Evolutionary conservation across 1,140 invertebrate genomes (phyloP).

Genomic region (Helicorthomorpha holstii): DNA sequence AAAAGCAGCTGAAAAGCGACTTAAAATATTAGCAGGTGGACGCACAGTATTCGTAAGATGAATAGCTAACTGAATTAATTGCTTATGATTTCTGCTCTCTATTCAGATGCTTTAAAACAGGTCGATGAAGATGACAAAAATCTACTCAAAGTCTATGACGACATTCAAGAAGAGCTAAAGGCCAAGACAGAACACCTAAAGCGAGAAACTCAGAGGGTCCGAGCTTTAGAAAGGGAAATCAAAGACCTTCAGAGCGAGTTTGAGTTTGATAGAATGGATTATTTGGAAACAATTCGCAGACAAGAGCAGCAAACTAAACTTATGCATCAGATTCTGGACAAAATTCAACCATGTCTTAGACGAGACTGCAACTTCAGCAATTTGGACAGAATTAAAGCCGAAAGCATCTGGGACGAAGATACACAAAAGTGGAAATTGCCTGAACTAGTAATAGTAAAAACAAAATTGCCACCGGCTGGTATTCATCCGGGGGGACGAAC

Average conservation of each 20-base stretch:
- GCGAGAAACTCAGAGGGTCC: slow-evolving; percentile 45
- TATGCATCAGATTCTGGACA: slow-evolving; percentile 47
- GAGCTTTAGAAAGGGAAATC: slow-evolving; percentile 50
- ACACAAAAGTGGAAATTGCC: slow-evolving; percentile 52
- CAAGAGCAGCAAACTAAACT: slow-evolving; percentile 55
- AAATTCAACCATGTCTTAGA: slow-evolving; percentile 48
- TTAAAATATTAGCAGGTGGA: slow-evolving; percentile 1
- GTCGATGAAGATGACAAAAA: slow-evolving; percentile 51
- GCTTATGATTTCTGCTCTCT: slow-evolving; percentile 10
- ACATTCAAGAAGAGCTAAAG: slow-evolving; percentile 56
- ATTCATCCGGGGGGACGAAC: slow-evolving; percentile 11
- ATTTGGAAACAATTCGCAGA: slow-evolving; percentile 62
- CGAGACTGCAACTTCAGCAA: slow-evolving; percentile 58
- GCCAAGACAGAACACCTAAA: slow-evolving; percentile 50
- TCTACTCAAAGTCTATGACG: slow-evolving; percentile 47
- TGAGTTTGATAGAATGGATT: slow-evolving; percentile 63
- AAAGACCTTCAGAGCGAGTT: slow-evolving; percentile 65
- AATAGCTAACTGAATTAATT: neutral
- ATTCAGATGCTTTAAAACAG: slow-evolving; percentile 39
- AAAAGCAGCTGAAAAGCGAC: slow-evolving; percentile 42
- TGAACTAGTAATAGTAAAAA: slow-evolving; percentile 40
- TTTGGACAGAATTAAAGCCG: slow-evolving; percentile 44
- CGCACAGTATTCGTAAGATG: neutral
- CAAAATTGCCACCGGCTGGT: slow-evolving; percentile 46
- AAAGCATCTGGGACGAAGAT: slow-evolving; percentile 60